A percentile compares a stretch with the other conserved stretches of the same genome.
Conservation (phyloP, 2,113 vertebrate genomes). For the Vulpes vulpes region DNA sequence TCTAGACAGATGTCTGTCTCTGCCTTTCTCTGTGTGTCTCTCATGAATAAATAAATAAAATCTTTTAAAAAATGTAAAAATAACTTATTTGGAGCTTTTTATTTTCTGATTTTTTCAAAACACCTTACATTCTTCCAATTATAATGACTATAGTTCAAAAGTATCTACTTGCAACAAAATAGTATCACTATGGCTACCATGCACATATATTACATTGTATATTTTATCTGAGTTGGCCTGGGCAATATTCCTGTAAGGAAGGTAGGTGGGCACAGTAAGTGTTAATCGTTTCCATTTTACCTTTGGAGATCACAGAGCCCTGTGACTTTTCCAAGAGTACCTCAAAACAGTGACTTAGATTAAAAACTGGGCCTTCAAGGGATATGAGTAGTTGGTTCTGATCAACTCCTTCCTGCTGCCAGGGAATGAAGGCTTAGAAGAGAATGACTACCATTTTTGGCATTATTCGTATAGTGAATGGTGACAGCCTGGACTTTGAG, state of each 20-base stretch:
- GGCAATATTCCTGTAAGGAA: background rate
- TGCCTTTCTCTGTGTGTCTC: too few relatives aligned
- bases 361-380: background rate
- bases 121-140: background rate
- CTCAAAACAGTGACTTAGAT: background rate
- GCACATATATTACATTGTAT: background rate
- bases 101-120: background rate
- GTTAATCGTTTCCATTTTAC: background rate
- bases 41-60: too few relatives aligned
- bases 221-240: background rate
- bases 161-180: background rate
- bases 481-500: background rate
- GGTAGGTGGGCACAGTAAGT: background rate
- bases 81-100: background rate
- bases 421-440: background rate
- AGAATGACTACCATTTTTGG: background rate
- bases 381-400: background rate
- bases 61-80: background rate
- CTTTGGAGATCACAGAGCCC: background rate
- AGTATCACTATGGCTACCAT: background rate
- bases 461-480: background rate
- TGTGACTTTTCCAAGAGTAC: background rate
- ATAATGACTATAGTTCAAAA: background rate
- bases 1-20: too few relatives aligned
- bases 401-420: background rate